phyloP scores from a whole-genome alignment of 1,140 invertebrate species.

The Drosophila dunni region DNA sequence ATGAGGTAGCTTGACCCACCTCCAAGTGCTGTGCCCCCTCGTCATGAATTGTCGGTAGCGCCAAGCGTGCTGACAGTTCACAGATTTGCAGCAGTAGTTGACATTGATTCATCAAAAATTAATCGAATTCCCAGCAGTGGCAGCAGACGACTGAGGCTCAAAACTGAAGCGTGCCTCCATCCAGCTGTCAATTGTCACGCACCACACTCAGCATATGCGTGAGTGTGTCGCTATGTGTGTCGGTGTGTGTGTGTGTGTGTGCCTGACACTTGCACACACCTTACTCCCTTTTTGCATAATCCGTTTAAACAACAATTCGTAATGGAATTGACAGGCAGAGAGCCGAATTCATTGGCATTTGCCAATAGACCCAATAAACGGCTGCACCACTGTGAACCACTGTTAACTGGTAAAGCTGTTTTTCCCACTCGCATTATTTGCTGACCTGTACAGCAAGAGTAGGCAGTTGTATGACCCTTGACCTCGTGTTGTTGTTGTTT shows the following conservation, averaged over 20 bases:
- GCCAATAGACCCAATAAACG: conserved; percentile 18
- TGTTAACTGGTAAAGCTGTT: neutral
- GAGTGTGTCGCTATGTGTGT: neutral
- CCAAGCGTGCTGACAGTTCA: conserved; percentile 61
- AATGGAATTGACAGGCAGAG: conserved; percentile 53
- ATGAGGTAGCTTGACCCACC: conserved; percentile 29
- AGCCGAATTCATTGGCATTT: conserved; percentile 22
- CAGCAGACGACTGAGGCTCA: conserved; percentile 15
- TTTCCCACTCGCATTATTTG: conserved; percentile 39
- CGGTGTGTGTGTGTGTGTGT: neutral
- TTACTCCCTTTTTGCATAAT: conserved; percentile 57
- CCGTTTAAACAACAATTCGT: conserved; percentile 70
- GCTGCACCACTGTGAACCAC: neutral
- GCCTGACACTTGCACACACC: conserved; percentile 27
- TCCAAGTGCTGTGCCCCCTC: neutral
- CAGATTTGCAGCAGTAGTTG: conserved; percentile 80
- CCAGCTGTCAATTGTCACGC: conserved; percentile 68
- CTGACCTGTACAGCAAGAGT: conserved; percentile 27
- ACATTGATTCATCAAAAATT: conserved; percentile 83
- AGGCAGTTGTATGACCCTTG: conserved; percentile 7
- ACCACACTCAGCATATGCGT: conserved; percentile 5
- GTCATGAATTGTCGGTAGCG: neutral
- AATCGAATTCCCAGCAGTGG: conserved; percentile 71
- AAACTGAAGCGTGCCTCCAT: conserved; percentile 34
- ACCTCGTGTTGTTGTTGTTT: neutral